Evolutionary conservation across 2,113 vertebrate genomes (phyloP).

Genomic region (Chunga burmeisteri): DNA sequence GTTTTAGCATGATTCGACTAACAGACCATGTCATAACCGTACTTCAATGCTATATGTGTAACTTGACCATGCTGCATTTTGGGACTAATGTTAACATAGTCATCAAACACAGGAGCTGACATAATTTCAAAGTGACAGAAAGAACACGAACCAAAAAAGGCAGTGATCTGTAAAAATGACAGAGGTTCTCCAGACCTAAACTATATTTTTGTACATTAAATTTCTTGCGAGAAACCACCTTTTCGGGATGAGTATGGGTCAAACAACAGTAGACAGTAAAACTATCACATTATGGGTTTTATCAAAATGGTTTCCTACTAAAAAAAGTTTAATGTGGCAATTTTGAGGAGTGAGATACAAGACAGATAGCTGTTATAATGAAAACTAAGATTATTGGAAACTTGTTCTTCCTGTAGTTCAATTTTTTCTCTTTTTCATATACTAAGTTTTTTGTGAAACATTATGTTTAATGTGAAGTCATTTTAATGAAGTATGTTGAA

Average conservation of each 20-base stretch:
- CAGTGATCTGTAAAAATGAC: not conserved
- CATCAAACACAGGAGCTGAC: not conserved
- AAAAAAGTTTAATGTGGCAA: not conserved
- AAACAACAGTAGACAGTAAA: slow-evolving; percentile 23
- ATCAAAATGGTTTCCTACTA: not conserved
- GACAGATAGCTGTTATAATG: not conserved
- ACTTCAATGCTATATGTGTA: not conserved
- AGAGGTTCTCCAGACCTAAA: not conserved
- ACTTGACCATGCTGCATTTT: not conserved
- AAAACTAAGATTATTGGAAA: not conserved
- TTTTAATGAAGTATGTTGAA: not conserved
- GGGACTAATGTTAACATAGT: not conserved
- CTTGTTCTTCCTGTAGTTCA: not conserved
- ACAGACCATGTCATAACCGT: not conserved
- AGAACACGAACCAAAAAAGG: not conserved
- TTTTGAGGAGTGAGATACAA: not conserved
- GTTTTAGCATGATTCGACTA: not conserved
- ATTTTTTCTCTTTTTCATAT: not conserved
- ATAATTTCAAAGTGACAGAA: not conserved
- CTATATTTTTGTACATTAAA: slow-evolving; percentile 18
- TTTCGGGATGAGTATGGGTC: not conserved
- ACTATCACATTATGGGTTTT: not conserved
- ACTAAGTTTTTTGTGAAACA: not conserved
- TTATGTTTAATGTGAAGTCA: not conserved
- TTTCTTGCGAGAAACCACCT: not conserved